Conservation (phyloP, 2,113 vertebrate genomes). For the Alethe diademata region DNA sequence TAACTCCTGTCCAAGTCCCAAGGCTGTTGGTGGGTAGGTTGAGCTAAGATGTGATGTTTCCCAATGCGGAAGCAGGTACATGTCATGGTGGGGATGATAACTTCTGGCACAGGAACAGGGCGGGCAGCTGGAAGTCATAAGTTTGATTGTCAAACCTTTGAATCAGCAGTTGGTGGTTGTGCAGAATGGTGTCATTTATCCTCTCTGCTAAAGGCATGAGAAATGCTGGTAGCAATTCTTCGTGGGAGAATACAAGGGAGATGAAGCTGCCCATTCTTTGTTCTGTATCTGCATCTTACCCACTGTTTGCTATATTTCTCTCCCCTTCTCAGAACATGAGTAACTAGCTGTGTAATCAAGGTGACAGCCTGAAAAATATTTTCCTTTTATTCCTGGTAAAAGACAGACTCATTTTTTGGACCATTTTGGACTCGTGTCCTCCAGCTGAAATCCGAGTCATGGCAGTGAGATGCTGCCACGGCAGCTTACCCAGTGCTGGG, state of each 20-base stretch:
- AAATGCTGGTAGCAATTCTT: background rate
- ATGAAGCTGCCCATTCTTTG: background rate
- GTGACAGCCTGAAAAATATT: background rate
- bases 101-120: background rate
- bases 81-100: background rate
- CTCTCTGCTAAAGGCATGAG: background rate
- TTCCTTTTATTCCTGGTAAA: background rate
- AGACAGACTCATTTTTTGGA: background rate
- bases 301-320: background rate
- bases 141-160: background rate
- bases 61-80: fast-evolving
- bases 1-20: background rate
- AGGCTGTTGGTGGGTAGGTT: background rate
- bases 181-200: background rate
- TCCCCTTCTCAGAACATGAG: background rate
- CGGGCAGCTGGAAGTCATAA: background rate
- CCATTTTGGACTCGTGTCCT: background rate
- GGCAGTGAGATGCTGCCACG: background rate
- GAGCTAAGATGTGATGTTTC: fast-evolving
- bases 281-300: background rate
- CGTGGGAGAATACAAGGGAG: background rate
- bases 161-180: background rate
- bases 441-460: background rate
- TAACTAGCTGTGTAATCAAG: background rate
- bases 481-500: background rate